Conservation (phyloP, 2,888 invertebrate species). For the Palloptera scutellata region DNA sequence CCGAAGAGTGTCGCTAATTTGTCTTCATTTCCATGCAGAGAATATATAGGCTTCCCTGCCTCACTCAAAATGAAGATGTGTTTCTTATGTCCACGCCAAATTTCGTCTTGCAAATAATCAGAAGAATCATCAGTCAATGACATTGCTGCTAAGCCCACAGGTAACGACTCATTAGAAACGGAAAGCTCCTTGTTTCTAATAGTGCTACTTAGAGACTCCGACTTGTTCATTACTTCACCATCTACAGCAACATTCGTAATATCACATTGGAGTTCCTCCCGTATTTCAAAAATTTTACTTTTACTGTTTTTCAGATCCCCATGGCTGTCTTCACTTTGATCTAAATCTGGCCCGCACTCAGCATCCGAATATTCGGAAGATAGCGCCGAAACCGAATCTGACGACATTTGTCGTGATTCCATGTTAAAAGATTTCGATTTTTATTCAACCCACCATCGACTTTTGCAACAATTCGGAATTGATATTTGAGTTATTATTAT, state of each 20-base stretch:
- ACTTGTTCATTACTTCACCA: constrained; percentile 39
- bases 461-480: no score
- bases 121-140: constrained; percentile 15
- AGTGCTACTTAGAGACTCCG: constrained; percentile 42
- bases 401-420: constrained; percentile 6
- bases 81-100: constrained; percentile 81
- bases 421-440: no score
- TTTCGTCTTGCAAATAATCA: constrained; percentile 66
- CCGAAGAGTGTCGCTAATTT: constrained; percentile 93
- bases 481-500: no score
- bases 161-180: constrained; percentile 54
- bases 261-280: constrained; percentile 43
- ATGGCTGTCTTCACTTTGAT: constrained; percentile 47
- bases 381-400: not conserved
- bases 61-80: constrained; percentile 95
- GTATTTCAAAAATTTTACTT: constrained; percentile 36
- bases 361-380: constrained; percentile 57
- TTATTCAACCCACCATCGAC: no score
- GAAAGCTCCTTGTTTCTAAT: constrained; percentile 51
- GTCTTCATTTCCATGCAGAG: constrained; percentile 91
- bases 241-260: constrained; percentile 9
- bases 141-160: constrained; percentile 31
- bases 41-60: constrained; percentile 97
- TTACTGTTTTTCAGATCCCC: constrained; percentile 40
- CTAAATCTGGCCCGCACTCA: constrained; percentile 44